phyloP scores from a whole-genome alignment of 2,888 invertebrate species.

The Agapostemon virescens region DNA sequence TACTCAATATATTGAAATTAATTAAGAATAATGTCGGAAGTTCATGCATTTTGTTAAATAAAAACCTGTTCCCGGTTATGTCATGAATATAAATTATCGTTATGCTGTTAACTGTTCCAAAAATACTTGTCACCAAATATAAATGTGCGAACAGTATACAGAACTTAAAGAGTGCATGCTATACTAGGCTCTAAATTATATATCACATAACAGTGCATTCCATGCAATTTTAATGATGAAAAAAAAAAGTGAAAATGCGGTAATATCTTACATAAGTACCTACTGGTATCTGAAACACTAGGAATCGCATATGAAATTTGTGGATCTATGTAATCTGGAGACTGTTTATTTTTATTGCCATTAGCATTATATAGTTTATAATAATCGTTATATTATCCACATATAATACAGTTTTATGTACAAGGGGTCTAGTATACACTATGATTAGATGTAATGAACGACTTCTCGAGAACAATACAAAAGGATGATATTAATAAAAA shows the following conservation, averaged over 20 bases:
- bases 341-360: constrained; percentile 77
- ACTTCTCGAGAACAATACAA: constrained; percentile 60
- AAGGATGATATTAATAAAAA: constrained; percentile 65
- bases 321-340: constrained; percentile 71
- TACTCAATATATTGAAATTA: background rate
- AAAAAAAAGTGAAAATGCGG: constrained; percentile 16
- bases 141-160: constrained; percentile 7
- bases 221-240: constrained; percentile 8
- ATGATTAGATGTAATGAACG: constrained; percentile 70
- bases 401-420: constrained; percentile 80
- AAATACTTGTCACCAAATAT: background rate
- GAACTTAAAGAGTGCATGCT: constrained; percentile 9
- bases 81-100: background rate
- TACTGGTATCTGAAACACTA: constrained; percentile 43
- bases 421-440: constrained; percentile 76
- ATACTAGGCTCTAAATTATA: background rate
- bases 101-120: background rate
- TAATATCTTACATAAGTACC: constrained; percentile 31
- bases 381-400: constrained; percentile 78
- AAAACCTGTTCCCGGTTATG: background rate
- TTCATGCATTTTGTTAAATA: constrained; percentile 17
- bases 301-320: constrained; percentile 60
- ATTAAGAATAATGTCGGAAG: background rate
- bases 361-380: constrained; percentile 75
- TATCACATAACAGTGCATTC: background rate